A percentile compares a stretch with the other conserved stretches of the same genome.
Evolutionary conservation across 2,113 vertebrate genomes (phyloP).

Genomic region (Onychostruthus taczanowskii): DNA sequence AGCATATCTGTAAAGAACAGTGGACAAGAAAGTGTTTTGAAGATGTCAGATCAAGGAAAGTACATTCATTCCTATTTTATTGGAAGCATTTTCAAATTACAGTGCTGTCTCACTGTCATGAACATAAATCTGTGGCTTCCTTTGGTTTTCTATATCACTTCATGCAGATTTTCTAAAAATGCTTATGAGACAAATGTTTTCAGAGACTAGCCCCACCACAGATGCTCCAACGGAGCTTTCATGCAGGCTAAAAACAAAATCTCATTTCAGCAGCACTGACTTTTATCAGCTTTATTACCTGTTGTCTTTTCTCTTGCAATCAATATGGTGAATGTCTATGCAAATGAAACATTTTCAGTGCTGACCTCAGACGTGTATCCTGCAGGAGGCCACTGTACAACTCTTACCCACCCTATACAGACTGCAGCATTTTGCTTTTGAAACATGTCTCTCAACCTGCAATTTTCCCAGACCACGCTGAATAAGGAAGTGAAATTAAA

Average conservation of each 20-base stretch:
- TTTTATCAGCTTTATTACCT: slow-evolving; percentile 10
- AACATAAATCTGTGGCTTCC: neutral
- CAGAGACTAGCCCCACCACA: neutral
- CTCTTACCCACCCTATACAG: neutral
- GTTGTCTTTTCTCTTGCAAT: neutral
- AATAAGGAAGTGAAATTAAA: neutral
- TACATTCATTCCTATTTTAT: neutral
- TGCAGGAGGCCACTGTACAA: neutral
- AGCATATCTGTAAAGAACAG: neutral
- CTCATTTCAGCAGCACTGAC: neutral
- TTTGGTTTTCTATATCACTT: neutral
- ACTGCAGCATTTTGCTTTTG: neutral
- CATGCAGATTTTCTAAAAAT: neutral
- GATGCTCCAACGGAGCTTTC: neutral
- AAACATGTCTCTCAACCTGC: neutral
- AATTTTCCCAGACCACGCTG: neutral
- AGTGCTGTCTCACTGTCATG: neutral
- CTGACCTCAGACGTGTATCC: neutral
- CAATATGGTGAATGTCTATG: neutral
- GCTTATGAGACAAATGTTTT: neutral
- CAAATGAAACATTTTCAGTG: slow-evolving; percentile 1
- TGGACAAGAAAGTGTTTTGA: neutral
- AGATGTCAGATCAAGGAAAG: neutral
- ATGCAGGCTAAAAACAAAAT: neutral
- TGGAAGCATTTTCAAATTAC: neutral